Base-by-base conservation (phyloP, 2,797 vertebrate genomes). In the Fratercula arctica region DNA sequence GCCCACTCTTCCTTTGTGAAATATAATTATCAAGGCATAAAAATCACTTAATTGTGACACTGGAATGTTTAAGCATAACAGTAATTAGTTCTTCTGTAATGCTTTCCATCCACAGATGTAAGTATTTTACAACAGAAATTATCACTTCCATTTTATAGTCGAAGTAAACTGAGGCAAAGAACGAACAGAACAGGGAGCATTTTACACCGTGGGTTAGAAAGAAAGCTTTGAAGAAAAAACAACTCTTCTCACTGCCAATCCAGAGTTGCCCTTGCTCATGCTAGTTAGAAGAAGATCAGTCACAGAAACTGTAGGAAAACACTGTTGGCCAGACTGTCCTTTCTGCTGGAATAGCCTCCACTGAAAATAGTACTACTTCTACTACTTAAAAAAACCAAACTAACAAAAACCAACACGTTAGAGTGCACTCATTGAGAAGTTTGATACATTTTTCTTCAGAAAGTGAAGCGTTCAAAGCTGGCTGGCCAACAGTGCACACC, bases 21-120 rank as follows among this genome's bases (percentile, higher is more conserved):
- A 95, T 89, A 80, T 74, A 92, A 95, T 96, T 94, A 87, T 89
- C 60, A 85, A 89, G 78, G 72, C 74, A 95, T 75, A 95, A 95
- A 96, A 95, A 68, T 93, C 83, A 93, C 43, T 91, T 95, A 90
- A 95, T 90, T 4, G 0, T 68, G 90, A 64, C 67, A 53, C 53
- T 90, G 88, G 61, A 90, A 90, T 79, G 53, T 92, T 95, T 94
- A 94, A 89, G 81, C 64, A 64, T 83, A 85, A 94, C 69, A 92
- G 66, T 81, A 94, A 92, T 96, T 93, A 90, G 60, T 53, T 90
- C 35, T 73, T 90, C 80, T 87, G 45, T 66, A 93, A 92, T 35
- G 84, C 60, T 89, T 96, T 95, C 68, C 87, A 89, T 93, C 61
- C 60, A 75, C 72, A 92, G 60, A 90, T 87, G 31, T 83, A 89